Evolutionary conservation across 2,113 vertebrate genomes (phyloP).

Genomic region (Chunga burmeisteri): DNA sequence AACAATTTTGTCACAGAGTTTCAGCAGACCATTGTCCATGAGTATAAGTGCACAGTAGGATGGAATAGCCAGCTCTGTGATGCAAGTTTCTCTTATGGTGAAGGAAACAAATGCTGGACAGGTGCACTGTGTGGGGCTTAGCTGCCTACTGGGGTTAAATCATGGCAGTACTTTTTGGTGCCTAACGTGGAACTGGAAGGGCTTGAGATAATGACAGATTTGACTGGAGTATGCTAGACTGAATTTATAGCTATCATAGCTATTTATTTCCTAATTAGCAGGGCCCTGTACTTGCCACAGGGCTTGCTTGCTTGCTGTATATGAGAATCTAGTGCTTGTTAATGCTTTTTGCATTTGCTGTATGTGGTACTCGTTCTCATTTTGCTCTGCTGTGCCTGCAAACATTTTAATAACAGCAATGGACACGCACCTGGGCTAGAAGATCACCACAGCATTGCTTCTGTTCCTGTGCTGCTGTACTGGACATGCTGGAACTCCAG

Average conservation of each 20-base stretch:
- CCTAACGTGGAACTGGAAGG: background rate
- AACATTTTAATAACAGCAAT: background rate
- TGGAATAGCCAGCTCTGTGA: background rate
- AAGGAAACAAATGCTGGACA: background rate
- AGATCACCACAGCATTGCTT: background rate
- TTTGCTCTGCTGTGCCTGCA: background rate
- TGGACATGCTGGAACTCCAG: background rate
- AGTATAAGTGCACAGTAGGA: background rate
- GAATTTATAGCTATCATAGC: background rate
- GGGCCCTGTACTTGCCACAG: background rate
- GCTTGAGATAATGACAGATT: background rate
- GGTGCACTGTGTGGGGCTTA: background rate
- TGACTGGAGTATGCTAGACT: background rate
- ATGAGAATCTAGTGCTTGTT: background rate
- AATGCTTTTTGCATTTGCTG: background rate
- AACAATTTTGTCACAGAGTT: background rate
- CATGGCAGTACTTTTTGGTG: background rate
- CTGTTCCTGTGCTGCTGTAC: background rate
- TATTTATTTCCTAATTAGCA: background rate
- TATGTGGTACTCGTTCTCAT: background rate
- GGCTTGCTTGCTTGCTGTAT: background rate
- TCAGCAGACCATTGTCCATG: background rate
- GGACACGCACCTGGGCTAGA: background rate
- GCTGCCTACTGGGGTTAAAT: background rate
- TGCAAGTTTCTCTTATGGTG: background rate